A percentile compares a stretch with the other conserved stretches of the same genome.
phyloP scores from a whole-genome alignment of 2,888 invertebrate genomes.

The Drosophila prostipennis region DNA sequence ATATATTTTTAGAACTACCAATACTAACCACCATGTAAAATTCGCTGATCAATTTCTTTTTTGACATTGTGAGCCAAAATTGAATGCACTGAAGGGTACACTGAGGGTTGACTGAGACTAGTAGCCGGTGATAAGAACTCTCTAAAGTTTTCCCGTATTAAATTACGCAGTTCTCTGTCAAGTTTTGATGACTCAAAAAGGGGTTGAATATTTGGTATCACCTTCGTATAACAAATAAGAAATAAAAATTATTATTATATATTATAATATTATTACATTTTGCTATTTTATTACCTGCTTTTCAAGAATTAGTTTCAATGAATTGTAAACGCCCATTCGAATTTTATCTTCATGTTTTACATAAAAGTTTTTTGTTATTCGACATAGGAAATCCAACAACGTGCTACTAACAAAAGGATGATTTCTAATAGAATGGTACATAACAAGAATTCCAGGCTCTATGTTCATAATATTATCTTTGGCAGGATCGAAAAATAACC shows the following conservation, averaged over 20 bases:
- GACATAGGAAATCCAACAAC: conserved; percentile 88
- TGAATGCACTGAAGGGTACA: conserved; percentile 68
- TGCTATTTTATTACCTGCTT: conserved; percentile 89
- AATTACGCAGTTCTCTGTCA: conserved; percentile 88
- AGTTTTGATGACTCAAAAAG: conserved; percentile 86
- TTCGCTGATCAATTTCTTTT: conserved; percentile 79
- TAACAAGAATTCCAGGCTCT: conserved; percentile 89
- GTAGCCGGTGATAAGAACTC: conserved; percentile 87
- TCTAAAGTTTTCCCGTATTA: conserved; percentile 95
- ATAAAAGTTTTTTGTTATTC: conserved; percentile 85
- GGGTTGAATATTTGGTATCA: conserved; percentile 88
- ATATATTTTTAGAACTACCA: conserved; percentile 11
- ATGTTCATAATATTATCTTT: conserved; percentile 90
- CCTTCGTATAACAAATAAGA: conserved; percentile 72
- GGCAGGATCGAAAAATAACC: conserved; percentile 88
- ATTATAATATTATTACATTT: no score
- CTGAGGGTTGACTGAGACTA: conserved; percentile 61
- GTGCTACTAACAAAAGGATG: conserved; percentile 88
- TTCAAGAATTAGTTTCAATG: conserved; percentile 83
- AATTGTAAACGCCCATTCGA: conserved; percentile 84
- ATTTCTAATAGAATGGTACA: conserved; percentile 88
- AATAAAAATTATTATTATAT: background rate
- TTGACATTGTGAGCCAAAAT: conserved; percentile 77
- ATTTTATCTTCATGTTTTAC: conserved; percentile 84
- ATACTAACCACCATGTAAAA: conserved; percentile 54